Conservation (phyloP, 2,797 vertebrate genomes). For the Hydrophis major region DNA sequence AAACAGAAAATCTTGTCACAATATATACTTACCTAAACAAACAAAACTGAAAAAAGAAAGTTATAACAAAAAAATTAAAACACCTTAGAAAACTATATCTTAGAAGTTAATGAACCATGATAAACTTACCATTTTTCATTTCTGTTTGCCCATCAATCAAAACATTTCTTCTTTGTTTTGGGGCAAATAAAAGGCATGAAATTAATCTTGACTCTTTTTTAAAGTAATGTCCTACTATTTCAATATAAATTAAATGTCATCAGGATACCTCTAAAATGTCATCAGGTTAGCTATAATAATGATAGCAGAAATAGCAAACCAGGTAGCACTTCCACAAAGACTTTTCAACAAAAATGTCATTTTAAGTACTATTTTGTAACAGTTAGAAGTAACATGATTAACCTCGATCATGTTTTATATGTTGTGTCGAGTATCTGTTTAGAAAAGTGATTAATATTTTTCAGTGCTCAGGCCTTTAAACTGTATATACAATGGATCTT, state of each 20-base stretch:
- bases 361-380: conserved; percentile 9
- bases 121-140: background rate
- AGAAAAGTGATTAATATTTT: conserved; percentile 5
- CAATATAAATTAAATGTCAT: background rate
- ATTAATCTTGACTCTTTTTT: conserved; percentile 1
- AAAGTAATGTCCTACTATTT: background rate
- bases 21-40: background rate
- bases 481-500: background rate
- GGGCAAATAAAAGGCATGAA: conserved; percentile 14
- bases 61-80: background rate
- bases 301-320: background rate
- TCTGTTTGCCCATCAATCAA: background rate
- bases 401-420: conserved; percentile 4
- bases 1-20: background rate
- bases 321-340: background rate
- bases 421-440: background rate
- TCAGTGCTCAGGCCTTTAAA: background rate
- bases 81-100: conserved; percentile 7
- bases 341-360: conserved; percentile 1
- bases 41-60: background rate
- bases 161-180: conserved; percentile 26
- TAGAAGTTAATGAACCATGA: background rate
- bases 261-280: conserved; percentile 14
- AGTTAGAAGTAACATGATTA: background rate
- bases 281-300: background rate